Evolutionary conservation across 2,113 vertebrate genomes (phyloP), one percentile per base, ranked within the genome.

Genomic region (Hucho hucho): DNA sequence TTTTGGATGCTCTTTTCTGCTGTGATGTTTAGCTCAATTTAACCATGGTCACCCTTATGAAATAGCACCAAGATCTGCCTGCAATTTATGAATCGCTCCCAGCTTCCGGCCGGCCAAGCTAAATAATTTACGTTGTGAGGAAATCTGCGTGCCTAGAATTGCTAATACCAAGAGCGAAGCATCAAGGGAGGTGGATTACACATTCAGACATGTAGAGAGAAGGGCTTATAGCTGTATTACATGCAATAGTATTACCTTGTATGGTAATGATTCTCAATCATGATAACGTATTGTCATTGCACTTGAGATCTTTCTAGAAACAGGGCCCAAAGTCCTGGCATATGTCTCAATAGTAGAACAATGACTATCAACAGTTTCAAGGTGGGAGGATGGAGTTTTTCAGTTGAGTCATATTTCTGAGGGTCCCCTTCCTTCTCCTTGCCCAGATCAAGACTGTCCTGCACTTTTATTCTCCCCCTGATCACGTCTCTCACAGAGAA

Each of bases 91-190:
- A 93, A 92, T 89, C 79, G 86, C 87, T 90, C 87, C 82, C 88
- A 90, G 91, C 90, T 90, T 86, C 89, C 84, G 90, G 91, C 88
- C 90, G 91, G 87, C 90, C 82, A 76, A 83, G 91, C 89, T 93
- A 91, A 94, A 94, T 94, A 93, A 94, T 94, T 94, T 92, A 93
- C 91, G 92, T 93, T 92, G 90, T 92, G 89, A 90, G 90, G 88
- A 90, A 83, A 82, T 83, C 84, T 81, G 89, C 92, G 92, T 94
- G 92, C 87, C 87, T 87, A 81, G 92, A 92, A 93, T 93, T 85
- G 83, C 74, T 89, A 87, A 93, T 91, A 85, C 89, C 86, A 87
- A 88, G 89, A 88, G 85, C 86, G 81, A 75, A 72, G 37, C 65
- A 80, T 28, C 22, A 58, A 20, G 37, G 67, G 1, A 43, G 29